A percentile compares a stretch with the other conserved stretches of the same genome.
phyloP scores from a whole-genome alignment of 2,888 invertebrate species.

The Drosophila trichaetosa region DNA sequence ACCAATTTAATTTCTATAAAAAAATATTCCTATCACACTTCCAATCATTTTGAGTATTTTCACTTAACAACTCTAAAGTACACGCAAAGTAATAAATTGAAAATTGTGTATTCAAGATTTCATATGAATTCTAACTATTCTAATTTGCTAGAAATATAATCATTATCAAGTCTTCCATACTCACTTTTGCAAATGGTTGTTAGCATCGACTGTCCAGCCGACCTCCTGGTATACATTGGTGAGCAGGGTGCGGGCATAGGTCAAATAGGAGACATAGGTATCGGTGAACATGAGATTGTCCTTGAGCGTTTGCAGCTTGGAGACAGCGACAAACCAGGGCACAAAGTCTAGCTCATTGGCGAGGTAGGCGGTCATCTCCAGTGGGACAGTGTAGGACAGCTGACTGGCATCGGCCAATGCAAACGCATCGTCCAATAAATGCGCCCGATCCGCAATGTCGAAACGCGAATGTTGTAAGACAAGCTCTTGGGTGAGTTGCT shows the following conservation, averaged over 20 bases:
- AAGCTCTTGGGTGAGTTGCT: constrained; percentile 81
- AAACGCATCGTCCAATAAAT: constrained; percentile 92
- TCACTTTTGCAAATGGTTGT: constrained; percentile 82
- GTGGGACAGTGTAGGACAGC: constrained; percentile 88
- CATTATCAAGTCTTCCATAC: neutral
- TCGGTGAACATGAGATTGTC: constrained; percentile 86
- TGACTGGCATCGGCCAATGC: constrained; percentile 90
- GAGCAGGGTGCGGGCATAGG: constrained; percentile 87
- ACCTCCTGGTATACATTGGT: constrained; percentile 87
- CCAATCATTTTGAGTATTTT: no score
- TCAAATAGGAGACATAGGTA: constrained; percentile 86
- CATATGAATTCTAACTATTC: no score
- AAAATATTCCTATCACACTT: no score
- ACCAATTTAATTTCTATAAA: no score
- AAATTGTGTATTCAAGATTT: no score
- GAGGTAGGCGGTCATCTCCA: constrained; percentile 90
- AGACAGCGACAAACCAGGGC: constrained; percentile 90
- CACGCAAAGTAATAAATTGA: no score
- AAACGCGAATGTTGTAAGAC: constrained; percentile 78
- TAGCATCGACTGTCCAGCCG: constrained; percentile 87
- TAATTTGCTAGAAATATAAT: no score
- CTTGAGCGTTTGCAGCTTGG: constrained; percentile 86
- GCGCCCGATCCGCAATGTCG: constrained; percentile 89
- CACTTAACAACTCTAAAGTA: no score
- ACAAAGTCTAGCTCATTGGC: constrained; percentile 88